Percentiles rank a stretch among this genome's conserved stretches.
phyloP scores from a whole-genome alignment of 1,140 invertebrate genomes.

The Pseudomyrmex gracilis region DNA sequence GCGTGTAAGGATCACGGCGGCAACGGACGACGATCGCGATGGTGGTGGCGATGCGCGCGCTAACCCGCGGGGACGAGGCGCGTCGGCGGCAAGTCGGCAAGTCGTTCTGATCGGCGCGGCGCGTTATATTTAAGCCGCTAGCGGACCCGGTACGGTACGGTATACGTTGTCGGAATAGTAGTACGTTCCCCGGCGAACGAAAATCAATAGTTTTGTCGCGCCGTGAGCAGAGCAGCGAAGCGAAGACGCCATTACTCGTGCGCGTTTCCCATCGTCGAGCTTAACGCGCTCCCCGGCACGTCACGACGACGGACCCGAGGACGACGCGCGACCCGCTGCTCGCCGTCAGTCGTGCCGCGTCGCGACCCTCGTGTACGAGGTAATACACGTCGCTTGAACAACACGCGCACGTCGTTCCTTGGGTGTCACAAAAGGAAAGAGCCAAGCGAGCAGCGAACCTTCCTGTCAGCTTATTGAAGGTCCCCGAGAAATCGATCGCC shows the following conservation, averaged over 20 bases:
- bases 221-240: neutral
- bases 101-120: constrained; percentile 65
- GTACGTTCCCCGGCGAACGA: constrained; percentile 33
- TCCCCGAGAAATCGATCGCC: constrained; percentile 70
- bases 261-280: constrained; percentile 20
- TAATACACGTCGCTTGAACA: neutral
- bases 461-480: constrained; percentile 60
- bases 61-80: constrained; percentile 63
- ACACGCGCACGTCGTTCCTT: neutral
- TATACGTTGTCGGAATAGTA: constrained; percentile 15
- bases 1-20: constrained; percentile 12
- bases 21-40: neutral
- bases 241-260: constrained; percentile 10
- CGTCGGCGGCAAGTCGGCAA: constrained; percentile 51
- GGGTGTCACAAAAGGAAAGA: constrained; percentile 25
- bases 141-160: constrained; percentile 28
- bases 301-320: constrained; percentile 11
- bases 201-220: constrained; percentile 57
- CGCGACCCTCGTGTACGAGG: neutral
- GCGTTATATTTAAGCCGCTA: constrained; percentile 54
- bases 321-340: constrained; percentile 2
- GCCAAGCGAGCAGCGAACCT: constrained; percentile 9
- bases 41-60: constrained; percentile 24
- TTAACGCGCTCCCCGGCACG: neutral
- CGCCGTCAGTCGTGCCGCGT: constrained; percentile 41